A percentile compares a stretch with the other conserved stretches of the same genome.
Conservation (phyloP, 2,888 invertebrate species). For the Drosophila formosana region DNA sequence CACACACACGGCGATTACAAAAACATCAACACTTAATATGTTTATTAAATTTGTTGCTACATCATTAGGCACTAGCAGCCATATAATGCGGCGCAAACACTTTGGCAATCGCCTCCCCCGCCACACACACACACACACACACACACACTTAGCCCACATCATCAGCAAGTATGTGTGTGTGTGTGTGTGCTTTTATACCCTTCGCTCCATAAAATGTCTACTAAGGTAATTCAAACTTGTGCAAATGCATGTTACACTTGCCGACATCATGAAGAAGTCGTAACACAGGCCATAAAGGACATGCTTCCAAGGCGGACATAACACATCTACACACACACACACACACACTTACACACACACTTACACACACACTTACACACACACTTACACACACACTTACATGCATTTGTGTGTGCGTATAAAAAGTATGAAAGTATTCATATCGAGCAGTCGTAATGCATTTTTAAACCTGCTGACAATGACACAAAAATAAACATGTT, state of each 20-base stretch:
- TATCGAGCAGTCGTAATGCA: conserved; percentile 1
- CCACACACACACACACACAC: conserved; percentile 23
- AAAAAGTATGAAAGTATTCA: background rate
- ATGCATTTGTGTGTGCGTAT: background rate
- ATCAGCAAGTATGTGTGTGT: conserved; percentile 1
- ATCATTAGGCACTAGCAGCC: conserved; percentile 80
- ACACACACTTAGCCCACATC: conserved; percentile 19
- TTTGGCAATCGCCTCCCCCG: conserved; percentile 32
- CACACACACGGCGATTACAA: conserved; percentile 68
- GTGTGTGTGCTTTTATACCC: conserved; percentile 55
- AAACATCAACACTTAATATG: conserved; percentile 81
- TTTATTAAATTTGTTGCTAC: conserved; percentile 82
- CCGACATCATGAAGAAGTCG: conserved; percentile 39
- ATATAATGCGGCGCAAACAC: conserved; percentile 76
- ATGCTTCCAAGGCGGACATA: background rate
- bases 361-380: background rate
- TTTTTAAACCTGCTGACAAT: background rate
- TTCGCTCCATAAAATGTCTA: conserved; percentile 61
- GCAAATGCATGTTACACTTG: conserved; percentile 53
- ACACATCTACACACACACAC: background rate
- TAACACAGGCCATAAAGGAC: conserved; percentile 38
- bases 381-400: background rate
- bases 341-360: too few species aligned
- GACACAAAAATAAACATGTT: background rate
- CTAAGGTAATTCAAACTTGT: conserved; percentile 60